These are phyloP conservation scores for Homarus americanus DNA, from an alignment of 1,140 invertebrate genomes.

Conservation along the genomic window DNA sequence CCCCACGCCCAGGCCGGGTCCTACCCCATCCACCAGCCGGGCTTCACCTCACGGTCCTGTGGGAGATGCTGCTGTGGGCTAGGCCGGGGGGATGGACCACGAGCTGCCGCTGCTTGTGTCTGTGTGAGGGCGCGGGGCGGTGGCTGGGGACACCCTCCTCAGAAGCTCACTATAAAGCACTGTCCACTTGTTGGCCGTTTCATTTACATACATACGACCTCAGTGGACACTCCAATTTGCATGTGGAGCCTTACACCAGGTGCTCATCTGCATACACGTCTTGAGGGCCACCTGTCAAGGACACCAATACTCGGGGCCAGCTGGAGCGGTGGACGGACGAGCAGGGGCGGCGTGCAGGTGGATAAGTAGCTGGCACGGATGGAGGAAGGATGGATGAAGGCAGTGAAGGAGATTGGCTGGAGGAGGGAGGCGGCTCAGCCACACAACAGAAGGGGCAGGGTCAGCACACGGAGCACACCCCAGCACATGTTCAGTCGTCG, in stretches of 20 bases:
- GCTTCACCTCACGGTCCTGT: neutral
- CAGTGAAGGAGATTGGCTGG: neutral
- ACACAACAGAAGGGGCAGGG: too few species aligned
- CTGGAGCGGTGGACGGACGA: neutral
- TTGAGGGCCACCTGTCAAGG: neutral
- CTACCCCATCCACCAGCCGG: neutral
- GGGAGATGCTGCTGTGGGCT: neutral
- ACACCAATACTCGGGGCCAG: neutral
- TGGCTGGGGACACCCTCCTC: neutral
- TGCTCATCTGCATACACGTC: neutral
- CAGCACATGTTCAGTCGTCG: too few species aligned
- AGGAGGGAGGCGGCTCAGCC: neutral
- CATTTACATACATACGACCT: slow-evolving; percentile 7
- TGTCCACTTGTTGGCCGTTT: neutral
- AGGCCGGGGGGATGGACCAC: neutral
- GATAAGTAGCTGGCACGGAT: neutral
- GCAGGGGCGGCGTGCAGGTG: neutral
- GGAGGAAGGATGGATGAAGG: neutral
- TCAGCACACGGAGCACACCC: too few species aligned
- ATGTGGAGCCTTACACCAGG: neutral
- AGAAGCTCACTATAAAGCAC: neutral
- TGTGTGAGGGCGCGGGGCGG: neutral
- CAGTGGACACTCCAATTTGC: neutral
- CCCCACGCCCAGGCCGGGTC: neutral
- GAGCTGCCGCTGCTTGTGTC: neutral